These are phyloP conservation scores for Listrodromus nycthemerus DNA, from an alignment of 2,888 invertebrate species.

Conservation along the genomic window DNA sequence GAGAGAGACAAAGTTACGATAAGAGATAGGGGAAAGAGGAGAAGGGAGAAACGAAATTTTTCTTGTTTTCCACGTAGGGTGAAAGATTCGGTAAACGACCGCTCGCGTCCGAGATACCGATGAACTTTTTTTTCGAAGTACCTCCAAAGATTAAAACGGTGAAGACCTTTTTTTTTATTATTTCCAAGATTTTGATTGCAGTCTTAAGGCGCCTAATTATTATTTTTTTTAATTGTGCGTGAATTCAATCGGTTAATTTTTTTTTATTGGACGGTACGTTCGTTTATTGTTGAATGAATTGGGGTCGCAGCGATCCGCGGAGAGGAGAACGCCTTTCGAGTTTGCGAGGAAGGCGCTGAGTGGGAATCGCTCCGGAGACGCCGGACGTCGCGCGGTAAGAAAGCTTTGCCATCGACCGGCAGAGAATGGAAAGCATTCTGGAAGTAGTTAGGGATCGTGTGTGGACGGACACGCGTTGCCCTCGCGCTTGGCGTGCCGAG, in stretches of 20 bases:
- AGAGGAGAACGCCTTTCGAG: not conserved
- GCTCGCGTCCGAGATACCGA: not conserved
- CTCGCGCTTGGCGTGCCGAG: not conserved
- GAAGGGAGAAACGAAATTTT: not conserved
- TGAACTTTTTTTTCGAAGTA: constrained; percentile 3
- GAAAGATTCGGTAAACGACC: constrained; percentile 20
- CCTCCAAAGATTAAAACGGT: no score
- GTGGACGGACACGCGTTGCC: constrained; percentile 29
- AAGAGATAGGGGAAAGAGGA: constrained; percentile 23
- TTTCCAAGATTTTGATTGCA: no score
- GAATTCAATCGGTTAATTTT: not conserved
- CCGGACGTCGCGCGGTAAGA: constrained; percentile 48
- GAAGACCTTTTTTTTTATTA: no score
- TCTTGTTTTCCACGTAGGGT: constrained; percentile 9
- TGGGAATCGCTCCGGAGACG: constrained; percentile 40
- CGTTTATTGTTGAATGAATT: not conserved
- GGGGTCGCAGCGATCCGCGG: not conserved
- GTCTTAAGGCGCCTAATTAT: not conserved
- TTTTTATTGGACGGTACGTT: not conserved
- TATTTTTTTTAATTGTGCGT: not conserved
- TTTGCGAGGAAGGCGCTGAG: constrained; percentile 62
- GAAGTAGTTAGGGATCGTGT: constrained; percentile 52
- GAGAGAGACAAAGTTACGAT: constrained; percentile 54
- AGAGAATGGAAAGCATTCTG: constrained; percentile 20
- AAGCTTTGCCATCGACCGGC: constrained; percentile 61